Percentiles rank a stretch among this genome's conserved stretches.
phyloP scores from a whole-genome alignment of 2,113 vertebrate species.

The Puma concolor region DNA sequence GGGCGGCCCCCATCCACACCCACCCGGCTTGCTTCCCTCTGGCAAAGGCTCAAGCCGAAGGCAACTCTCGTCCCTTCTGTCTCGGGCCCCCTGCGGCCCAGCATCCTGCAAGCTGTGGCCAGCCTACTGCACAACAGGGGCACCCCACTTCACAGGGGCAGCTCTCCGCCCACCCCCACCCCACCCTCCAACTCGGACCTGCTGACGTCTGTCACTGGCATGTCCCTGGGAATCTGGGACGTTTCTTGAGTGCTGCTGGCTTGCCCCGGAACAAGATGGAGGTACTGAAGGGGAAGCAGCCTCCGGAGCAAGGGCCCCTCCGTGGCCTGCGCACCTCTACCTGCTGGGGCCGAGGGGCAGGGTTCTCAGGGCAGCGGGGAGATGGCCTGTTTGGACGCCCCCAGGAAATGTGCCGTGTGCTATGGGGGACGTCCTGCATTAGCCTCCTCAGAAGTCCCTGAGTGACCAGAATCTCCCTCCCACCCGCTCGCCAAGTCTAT shows the following conservation, averaged over 20 bases:
- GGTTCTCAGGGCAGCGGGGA: no score
- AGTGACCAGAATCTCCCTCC: not conserved
- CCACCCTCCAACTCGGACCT: no score
- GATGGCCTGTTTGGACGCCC: not conserved
- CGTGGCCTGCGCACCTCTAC: not conserved
- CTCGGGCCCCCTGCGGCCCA: not conserved
- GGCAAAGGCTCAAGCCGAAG: not conserved
- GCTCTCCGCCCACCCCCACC: not conserved
- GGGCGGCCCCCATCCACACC: not conserved
- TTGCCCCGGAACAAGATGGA: not conserved
- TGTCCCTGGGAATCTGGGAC: not conserved
- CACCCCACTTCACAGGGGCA: no score
- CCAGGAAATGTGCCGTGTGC: rapidly evolving
- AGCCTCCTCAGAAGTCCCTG: not conserved
- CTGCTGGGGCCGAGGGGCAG: not conserved
- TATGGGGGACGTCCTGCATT: not conserved
- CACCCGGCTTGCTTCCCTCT: not conserved
- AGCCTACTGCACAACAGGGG: not conserved
- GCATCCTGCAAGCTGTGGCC: not conserved
- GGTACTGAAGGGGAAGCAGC: not conserved
- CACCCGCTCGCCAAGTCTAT: not conserved
- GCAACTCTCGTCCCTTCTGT: no score
- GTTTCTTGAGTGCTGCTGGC: not conserved
- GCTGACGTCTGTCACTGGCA: not conserved
- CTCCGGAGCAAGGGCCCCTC: rapidly evolving